These are phyloP conservation scores for Notamacropus eugenii DNA, from an alignment of 2,797 vertebrate genomes.

Conservation along the genomic window DNA sequence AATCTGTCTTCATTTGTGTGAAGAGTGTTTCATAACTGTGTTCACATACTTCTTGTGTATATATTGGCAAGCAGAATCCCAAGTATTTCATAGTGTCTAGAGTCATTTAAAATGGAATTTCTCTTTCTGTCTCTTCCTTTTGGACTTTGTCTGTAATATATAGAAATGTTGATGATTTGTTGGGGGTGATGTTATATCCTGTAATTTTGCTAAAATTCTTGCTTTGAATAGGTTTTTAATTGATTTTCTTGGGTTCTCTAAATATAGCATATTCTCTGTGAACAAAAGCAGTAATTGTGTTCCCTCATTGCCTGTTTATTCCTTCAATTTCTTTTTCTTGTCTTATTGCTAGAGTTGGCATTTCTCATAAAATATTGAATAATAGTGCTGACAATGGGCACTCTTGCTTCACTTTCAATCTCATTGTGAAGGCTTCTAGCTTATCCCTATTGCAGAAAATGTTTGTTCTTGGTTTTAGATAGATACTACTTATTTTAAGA, in stretches of 20 bases:
- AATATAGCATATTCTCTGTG: background rate
- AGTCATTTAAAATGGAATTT: background rate
- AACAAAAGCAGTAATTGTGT: background rate
- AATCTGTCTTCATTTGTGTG: background rate
- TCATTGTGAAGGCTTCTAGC: too few species aligned
- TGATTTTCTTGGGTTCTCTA: background rate
- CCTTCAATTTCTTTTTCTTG: background rate
- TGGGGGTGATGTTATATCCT: background rate
- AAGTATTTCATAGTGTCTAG: background rate
- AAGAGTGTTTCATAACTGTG: background rate
- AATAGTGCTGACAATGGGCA: too few species aligned
- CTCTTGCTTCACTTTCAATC: too few species aligned
- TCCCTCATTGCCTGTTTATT: background rate
- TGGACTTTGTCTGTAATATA: background rate
- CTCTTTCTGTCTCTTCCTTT: background rate
- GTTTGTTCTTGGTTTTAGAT: too few species aligned
- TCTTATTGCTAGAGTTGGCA: too few species aligned
- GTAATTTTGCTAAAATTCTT: background rate
- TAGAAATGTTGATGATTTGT: background rate
- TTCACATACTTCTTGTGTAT: background rate
- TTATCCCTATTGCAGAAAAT: too few species aligned
- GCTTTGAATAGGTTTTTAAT: background rate
- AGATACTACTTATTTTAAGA: too few species aligned
- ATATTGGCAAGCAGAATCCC: background rate
- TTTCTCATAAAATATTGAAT: too few species aligned